A percentile compares a stretch with the other conserved stretches of the same genome.
Evolutionary conservation across 2,113 vertebrate species (phyloP).

Genomic region (Emydura subglobosa): DNA sequence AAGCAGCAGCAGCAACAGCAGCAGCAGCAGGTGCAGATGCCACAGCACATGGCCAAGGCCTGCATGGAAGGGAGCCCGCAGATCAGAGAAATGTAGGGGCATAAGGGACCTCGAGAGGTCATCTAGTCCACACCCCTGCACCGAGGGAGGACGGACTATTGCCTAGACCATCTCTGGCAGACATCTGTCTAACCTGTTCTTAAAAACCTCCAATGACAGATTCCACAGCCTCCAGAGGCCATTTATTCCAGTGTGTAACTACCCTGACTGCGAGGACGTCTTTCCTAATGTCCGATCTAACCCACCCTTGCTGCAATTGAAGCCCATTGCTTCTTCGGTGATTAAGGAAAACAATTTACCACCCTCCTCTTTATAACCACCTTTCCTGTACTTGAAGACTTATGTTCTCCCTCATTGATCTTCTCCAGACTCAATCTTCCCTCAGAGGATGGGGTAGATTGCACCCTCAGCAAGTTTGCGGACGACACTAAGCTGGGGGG

Average conservation of each 20-base stretch:
- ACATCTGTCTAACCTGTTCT: too few relatives aligned
- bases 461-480: too few relatives aligned
- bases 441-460: too few relatives aligned
- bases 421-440: neutral
- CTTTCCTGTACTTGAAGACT: neutral
- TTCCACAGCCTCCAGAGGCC: neutral
- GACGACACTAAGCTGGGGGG: too few relatives aligned
- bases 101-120: neutral
- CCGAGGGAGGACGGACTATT: too few relatives aligned
- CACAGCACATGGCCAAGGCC: slow-evolving; percentile 85
- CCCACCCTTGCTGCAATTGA: neutral
- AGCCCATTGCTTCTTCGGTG: neutral
- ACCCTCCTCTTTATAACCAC: neutral
- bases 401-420: neutral
- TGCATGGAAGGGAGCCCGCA: neutral
- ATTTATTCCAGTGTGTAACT: neutral
- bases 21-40: slow-evolving; percentile 88
- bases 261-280: neutral
- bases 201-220: too few relatives aligned
- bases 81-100: rapidly evolving
- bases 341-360: neutral
- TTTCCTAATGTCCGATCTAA: neutral
- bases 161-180: too few relatives aligned
- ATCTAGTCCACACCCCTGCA: neutral
- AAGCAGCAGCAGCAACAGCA: slow-evolving; percentile 94